Conservation (phyloP, 1,140 invertebrate genomes). For the Drosophila sucinea region DNA sequence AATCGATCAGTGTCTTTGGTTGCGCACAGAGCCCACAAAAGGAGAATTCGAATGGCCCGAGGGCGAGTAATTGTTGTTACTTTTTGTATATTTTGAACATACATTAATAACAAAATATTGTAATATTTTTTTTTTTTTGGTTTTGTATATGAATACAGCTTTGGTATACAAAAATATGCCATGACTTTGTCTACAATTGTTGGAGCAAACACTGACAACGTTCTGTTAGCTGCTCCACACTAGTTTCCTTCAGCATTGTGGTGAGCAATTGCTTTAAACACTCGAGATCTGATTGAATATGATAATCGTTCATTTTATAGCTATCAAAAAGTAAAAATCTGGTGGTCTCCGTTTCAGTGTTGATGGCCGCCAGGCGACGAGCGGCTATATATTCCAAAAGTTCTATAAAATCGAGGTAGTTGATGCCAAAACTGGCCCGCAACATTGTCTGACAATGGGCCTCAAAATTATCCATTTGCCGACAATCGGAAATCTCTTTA, state of each 20-base stretch:
- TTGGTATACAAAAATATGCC: slow-evolving; percentile 73
- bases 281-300: slow-evolving; percentile 64
- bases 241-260: slow-evolving; percentile 52
- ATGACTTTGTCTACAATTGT: slow-evolving; percentile 23
- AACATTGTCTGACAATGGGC: slow-evolving; percentile 92
- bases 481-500: slow-evolving; percentile 91
- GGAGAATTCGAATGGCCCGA: slow-evolving; percentile 52
- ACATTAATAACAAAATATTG: slow-evolving; percentile 13
- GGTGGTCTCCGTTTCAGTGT: slow-evolving; percentile 25
- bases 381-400: slow-evolving; percentile 87
- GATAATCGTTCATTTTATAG: slow-evolving; percentile 65
- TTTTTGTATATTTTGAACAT: slow-evolving; percentile 9
- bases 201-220: slow-evolving; percentile 35
- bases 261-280: slow-evolving; percentile 44
- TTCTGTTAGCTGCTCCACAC: slow-evolving; percentile 41
- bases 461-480: slow-evolving; percentile 88
- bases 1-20: slow-evolving; percentile 68
- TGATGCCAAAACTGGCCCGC: slow-evolving; percentile 92
- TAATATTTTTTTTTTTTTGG: slow-evolving; percentile 5
- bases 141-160: slow-evolving; percentile 71
- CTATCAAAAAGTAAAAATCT: slow-evolving; percentile 65
- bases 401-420: slow-evolving; percentile 89
- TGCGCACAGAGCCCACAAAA: slow-evolving; percentile 39
- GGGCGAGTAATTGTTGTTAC: slow-evolving; percentile 40
- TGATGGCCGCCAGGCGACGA: slow-evolving; percentile 82